phyloP scores from a whole-genome alignment of 1,140 invertebrate genomes.

The Leptonema lineaticorne region DNA sequence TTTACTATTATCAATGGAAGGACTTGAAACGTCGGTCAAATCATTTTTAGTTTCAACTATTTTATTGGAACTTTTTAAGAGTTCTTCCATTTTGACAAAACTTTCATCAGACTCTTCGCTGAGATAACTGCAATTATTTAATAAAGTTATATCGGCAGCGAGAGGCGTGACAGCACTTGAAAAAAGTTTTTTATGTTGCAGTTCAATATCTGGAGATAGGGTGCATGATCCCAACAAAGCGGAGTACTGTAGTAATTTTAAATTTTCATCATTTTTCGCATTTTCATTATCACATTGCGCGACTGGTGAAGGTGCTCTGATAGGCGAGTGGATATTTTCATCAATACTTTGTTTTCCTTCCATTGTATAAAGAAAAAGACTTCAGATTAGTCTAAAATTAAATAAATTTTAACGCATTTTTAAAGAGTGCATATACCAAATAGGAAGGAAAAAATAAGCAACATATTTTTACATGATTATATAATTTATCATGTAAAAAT shows the following conservation, averaged over 20 bases:
- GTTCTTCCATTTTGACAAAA: conserved; percentile 34
- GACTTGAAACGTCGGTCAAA: no score
- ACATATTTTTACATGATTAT: no score
- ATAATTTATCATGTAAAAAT: no score
- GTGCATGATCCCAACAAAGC: conserved; percentile 14
- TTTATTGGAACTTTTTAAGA: conserved; percentile 20
- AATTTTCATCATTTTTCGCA: not conserved
- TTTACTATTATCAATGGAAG: no score
- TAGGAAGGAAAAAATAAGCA: no score
- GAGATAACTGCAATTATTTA: conserved; percentile 23
- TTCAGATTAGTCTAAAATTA: no score
- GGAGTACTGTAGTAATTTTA: conserved; percentile 16
- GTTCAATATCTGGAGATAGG: conserved; percentile 11
- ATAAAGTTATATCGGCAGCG: conserved; percentile 27
- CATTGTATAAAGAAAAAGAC: no score
- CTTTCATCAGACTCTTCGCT: conserved; percentile 36
- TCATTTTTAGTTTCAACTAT: not conserved
- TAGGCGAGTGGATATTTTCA: not conserved
- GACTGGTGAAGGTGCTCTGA: not conserved
- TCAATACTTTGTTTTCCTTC: not conserved
- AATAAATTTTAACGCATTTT: no score
- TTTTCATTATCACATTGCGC: not conserved
- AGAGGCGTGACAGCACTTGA: not conserved
- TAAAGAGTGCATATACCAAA: no score
- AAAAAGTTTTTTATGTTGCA: conserved; percentile 13